Evolutionary conservation across 2,797 vertebrate species (phyloP), one percentile per base, ranked within the genome.

Genomic region (Rhabdomys pumilio): DNA sequence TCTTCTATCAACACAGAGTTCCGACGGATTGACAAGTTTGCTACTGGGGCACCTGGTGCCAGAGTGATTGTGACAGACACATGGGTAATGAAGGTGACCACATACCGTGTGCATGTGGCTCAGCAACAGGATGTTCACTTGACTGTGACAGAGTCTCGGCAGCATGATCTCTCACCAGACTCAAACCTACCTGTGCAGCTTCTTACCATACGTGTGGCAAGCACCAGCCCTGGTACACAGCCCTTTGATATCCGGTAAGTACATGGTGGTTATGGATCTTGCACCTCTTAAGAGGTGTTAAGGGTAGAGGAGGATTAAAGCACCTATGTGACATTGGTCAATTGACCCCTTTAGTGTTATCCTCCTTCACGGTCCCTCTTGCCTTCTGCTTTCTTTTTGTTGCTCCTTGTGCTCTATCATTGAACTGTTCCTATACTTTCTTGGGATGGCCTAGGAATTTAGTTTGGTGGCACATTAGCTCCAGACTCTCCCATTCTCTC

Each of bases 1-100:
- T 97, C 98, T 86, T 99, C 98, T 20, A 98, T 99, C 98, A 99
- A 99, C 97, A 99, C 97, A 0, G 99, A 99, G 98, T 99, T 99
- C 96, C 98, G 99, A 50, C 98, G 99, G 90, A 99, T 99, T 0
- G 99, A 99, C 95, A 99, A 99, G 98, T 99, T 99, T 96, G 99
- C 99, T 9, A 99, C 99, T 0, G 99, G 99, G 19, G 98, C 98
- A 0, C 99, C 99, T 0, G 99, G 99, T 69, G 99, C 99, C 0
- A 98, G 99, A 55, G 99, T 99, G 34, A 99, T 99, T 0, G 98
- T 99, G 29, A 99, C 99, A 0, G 99, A 99, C 98, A 99, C 98
- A 0, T 99, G 99, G 99, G 99, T 99, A 89, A 98, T 99, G 97
- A 99, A 99, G 98, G 99, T 99, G 96, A 99, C 99, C 91, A 99